These are phyloP conservation scores for Nesospiza acunhae DNA, from an alignment of 2,113 vertebrate genomes.

Conservation along the genomic window DNA sequence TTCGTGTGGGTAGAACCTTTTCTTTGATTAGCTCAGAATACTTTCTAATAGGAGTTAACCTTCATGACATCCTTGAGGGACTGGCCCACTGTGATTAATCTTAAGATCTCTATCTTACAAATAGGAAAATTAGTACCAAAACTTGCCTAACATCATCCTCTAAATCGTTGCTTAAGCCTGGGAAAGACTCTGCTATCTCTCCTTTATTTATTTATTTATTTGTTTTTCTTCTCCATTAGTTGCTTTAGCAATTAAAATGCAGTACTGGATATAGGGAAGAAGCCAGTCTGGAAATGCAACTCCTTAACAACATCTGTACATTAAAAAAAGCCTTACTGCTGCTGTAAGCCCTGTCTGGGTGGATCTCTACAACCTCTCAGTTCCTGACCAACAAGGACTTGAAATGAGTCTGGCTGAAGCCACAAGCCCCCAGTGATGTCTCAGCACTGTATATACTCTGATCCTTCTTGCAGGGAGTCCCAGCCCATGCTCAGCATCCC, in stretches of 20 bases:
- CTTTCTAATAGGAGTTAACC: constrained; percentile 37
- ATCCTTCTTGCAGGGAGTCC: not conserved
- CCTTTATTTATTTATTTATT: not conserved
- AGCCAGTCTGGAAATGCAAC: not conserved
- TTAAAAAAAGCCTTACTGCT: not conserved
- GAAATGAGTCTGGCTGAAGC: not conserved
- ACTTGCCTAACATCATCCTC: not conserved
- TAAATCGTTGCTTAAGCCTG: not conserved
- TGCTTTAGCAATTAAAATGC: not conserved
- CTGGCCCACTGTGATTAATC: not conserved
- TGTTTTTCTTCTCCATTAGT: too few species aligned
- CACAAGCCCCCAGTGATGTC: not conserved
- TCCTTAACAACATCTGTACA: not conserved
- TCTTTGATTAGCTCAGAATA: constrained; percentile 39
- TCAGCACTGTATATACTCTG: not conserved
- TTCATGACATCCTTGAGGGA: not conserved
- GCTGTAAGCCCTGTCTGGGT: not conserved
- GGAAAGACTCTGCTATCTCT: not conserved
- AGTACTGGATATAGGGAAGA: not conserved
- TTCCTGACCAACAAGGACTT: not conserved
- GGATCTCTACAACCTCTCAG: not conserved
- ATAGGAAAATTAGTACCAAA: constrained; percentile 26
- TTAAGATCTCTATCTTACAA: not conserved
- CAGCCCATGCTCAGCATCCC: not conserved
- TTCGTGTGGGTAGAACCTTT: constrained; percentile 44